Conservation (phyloP, 2,888 invertebrate species). For the Dicycla oo region DNA sequence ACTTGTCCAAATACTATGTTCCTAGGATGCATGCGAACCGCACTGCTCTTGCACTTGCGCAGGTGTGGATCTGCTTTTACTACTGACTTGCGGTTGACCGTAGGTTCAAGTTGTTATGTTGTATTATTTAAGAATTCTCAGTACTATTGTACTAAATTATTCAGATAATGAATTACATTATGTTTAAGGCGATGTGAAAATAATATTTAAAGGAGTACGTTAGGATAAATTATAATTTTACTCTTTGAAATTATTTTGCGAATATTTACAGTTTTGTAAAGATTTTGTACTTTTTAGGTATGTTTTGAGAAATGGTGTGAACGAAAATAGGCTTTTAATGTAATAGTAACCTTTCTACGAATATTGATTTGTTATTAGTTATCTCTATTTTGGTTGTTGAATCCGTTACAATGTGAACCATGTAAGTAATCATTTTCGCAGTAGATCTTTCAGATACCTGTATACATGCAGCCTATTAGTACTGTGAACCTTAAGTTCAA, state of each 20-base stretch:
- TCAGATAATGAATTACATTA: slow-evolving; percentile 3
- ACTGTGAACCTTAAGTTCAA: slow-evolving; percentile 22
- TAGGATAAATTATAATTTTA: slow-evolving; percentile 21
- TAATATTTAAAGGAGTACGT: slow-evolving; percentile 4
- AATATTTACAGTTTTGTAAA: slow-evolving; percentile 31
- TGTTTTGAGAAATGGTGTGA: neutral
- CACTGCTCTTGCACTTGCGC: no score
- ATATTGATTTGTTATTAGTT: neutral
- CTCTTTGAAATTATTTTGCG: slow-evolving; percentile 30
- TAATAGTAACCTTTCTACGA: neutral
- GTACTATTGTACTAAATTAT: slow-evolving; percentile 46
- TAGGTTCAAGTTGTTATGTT: slow-evolving; percentile 12
- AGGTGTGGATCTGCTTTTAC: neutral
- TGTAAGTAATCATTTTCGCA: neutral
- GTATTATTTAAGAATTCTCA: slow-evolving; percentile 33
- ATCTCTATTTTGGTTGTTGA: neutral
- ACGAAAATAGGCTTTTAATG: neutral
- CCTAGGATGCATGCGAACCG: no score
- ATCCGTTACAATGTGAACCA: slow-evolving; percentile 1
- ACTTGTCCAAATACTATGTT: no score
- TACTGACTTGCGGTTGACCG: neutral
- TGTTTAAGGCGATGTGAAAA: slow-evolving; percentile 14
- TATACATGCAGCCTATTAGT: neutral
- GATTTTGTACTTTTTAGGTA: slow-evolving; percentile 5
- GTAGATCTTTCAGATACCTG: slow-evolving; percentile 3